Conservation (phyloP, 2,888 invertebrate genomes). For the Trachelus tabidus region DNA sequence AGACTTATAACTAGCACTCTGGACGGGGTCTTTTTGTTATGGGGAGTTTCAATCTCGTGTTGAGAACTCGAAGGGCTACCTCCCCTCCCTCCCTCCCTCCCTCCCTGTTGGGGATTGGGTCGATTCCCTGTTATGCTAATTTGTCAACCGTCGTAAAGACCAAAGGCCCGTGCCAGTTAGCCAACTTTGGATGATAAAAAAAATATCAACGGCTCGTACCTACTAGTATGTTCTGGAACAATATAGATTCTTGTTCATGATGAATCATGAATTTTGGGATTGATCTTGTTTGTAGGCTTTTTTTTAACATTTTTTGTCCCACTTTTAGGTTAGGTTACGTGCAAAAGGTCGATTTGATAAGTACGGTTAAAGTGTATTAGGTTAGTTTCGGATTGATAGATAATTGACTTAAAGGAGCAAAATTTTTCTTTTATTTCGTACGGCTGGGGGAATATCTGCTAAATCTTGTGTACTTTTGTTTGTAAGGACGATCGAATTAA, state of each 20-base stretch:
- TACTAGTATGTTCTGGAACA: not conserved
- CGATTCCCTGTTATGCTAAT: conserved; percentile 65
- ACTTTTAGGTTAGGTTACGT: not conserved
- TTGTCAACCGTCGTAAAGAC: conserved; percentile 58
- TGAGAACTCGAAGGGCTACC: conserved; percentile 35
- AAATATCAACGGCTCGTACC: not conserved
- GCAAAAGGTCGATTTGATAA: not conserved
- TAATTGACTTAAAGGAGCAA: too few relatives aligned
- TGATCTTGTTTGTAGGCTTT: not conserved
- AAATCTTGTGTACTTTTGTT: too few relatives aligned
- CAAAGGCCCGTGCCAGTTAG: conserved; percentile 12
- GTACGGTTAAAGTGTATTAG: not conserved
- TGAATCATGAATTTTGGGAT: not conserved
- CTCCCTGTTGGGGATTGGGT: conserved; percentile 50
- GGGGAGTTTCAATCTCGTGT: conserved; percentile 3
- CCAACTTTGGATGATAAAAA: not conserved
- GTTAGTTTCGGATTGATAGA: too few relatives aligned
- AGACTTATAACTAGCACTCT: conserved; percentile 56
- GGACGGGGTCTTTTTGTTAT: conserved; percentile 41
- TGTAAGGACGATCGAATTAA: not conserved
- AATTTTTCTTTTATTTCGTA: too few relatives aligned
- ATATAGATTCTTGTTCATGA: not conserved
- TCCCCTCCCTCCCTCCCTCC: conserved; percentile 34
- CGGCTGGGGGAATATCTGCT: too few relatives aligned
- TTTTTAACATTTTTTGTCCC: not conserved